These are phyloP conservation scores for Toxostoma redivivum DNA, from an alignment of 2,113 vertebrate genomes.

Conservation along the genomic window DNA sequence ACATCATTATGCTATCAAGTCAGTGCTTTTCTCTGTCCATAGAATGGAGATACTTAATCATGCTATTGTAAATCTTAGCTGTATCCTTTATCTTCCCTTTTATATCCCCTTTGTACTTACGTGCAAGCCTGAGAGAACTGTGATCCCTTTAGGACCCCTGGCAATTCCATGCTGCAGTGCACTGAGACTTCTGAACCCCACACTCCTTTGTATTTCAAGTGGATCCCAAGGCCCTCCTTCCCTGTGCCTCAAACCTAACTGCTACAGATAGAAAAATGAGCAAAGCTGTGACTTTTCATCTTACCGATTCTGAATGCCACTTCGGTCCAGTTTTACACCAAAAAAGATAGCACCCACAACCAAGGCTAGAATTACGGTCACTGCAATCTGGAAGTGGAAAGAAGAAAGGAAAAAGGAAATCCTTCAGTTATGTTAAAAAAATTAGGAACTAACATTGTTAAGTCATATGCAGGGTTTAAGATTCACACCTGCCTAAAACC, in stretches of 20 bases:
- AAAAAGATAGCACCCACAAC: slow-evolving; percentile 69
- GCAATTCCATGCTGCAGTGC: not conserved
- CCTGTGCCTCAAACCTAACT: not conserved
- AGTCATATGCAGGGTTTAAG: not conserved
- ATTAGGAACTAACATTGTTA: not conserved
- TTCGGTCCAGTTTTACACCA: slow-evolving; percentile 40
- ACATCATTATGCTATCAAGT: not conserved
- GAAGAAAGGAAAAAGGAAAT: not conserved
- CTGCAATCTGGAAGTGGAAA: slow-evolving; percentile 42
- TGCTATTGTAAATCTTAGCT: not conserved
- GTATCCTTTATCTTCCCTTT: not conserved
- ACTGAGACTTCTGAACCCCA: not conserved
- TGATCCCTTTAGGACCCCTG: not conserved
- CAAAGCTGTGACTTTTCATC: not conserved
- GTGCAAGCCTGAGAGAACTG: not conserved
- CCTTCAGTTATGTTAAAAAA: not conserved
- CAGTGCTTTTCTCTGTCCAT: not conserved
- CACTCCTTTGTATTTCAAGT: not conserved
- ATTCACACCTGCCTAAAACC: not conserved
- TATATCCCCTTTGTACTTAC: not conserved
- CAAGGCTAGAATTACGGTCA: slow-evolving; percentile 31
- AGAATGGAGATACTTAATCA: not conserved
- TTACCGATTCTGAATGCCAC: slow-evolving; percentile 69
- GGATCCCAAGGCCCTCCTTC: not conserved
- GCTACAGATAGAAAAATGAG: not conserved